Percentiles rank a stretch among this genome's conserved stretches.
phyloP scores from a whole-genome alignment of 1,140 invertebrate genomes.

The Drosophila kanapiae region DNA sequence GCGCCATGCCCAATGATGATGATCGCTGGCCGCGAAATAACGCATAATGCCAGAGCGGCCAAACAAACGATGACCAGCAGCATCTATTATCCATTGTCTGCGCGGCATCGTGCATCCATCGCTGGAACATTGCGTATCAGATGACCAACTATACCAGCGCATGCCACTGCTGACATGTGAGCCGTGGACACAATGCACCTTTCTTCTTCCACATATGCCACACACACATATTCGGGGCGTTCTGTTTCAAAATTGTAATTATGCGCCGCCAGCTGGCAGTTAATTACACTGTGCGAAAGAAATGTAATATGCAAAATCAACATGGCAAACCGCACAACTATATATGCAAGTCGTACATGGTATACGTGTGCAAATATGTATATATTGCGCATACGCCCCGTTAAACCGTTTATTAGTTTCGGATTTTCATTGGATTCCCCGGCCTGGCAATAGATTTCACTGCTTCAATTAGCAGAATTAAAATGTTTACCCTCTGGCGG shows the following conservation, averaged over 20 bases:
- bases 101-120: slow-evolving; percentile 12
- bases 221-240: slow-evolving; percentile 9
- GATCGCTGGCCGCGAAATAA: slow-evolving; percentile 24
- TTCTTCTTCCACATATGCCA: slow-evolving; percentile 37
- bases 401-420: slow-evolving; percentile 60
- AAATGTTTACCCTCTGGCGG: slow-evolving; percentile 29
- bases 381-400: slow-evolving; percentile 43
- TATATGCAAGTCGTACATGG: neutral
- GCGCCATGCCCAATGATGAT: slow-evolving; percentile 11
- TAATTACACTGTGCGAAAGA: slow-evolving; percentile 54
- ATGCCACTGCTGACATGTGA: slow-evolving; percentile 51
- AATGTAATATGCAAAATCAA: slow-evolving; percentile 43
- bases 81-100: slow-evolving; percentile 45
- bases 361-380: neutral
- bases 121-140: slow-evolving; percentile 25
- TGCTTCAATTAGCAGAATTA: slow-evolving; percentile 56
- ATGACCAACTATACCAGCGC: slow-evolving; percentile 12
- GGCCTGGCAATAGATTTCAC: slow-evolving; percentile 18
- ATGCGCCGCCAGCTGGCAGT: slow-evolving; percentile 40
- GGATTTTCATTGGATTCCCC: slow-evolving; percentile 43
- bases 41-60: slow-evolving; percentile 23
- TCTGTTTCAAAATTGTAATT: slow-evolving; percentile 57
- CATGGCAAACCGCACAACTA: slow-evolving; percentile 25
- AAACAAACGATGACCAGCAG: slow-evolving; percentile 46
- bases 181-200: slow-evolving; percentile 49